phyloP scores from a whole-genome alignment of 2,113 vertebrate genomes.

The Thamnophis sirtalis region DNA sequence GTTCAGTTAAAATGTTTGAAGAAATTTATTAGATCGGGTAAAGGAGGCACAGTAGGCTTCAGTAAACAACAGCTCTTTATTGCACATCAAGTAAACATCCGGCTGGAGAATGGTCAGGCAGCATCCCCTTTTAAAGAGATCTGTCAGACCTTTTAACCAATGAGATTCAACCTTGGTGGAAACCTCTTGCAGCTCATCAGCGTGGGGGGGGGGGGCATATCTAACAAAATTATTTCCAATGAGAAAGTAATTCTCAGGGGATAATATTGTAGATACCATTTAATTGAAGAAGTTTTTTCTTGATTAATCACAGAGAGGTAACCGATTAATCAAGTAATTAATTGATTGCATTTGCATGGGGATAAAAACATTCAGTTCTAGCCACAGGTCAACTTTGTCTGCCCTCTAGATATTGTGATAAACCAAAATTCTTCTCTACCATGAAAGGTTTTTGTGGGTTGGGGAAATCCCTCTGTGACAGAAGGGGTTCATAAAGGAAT shows the following conservation, averaged over 20 bases:
- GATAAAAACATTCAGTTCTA: background rate
- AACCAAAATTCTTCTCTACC: background rate
- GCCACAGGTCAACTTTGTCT: background rate
- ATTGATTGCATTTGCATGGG: slow-evolving; percentile 2
- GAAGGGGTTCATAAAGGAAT: background rate
- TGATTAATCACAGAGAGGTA: background rate
- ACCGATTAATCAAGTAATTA: background rate
- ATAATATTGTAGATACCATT: background rate
- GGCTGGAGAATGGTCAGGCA: no score
- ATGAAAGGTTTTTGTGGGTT: background rate
- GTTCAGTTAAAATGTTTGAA: background rate
- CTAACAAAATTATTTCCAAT: background rate
- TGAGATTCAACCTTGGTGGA: no score
- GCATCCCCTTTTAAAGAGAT: no score
- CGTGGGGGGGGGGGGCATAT: no score
- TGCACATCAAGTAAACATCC: no score
- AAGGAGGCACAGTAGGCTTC: no score
- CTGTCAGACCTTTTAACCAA: no score
- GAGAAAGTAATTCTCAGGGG: background rate
- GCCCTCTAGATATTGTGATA: background rate
- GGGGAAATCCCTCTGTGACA: background rate
- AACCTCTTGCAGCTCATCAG: no score
- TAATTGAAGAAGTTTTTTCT: background rate
- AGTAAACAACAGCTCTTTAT: no score
- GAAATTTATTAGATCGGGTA: no score